These are phyloP conservation scores for Gorsachius goisagi DNA, from an alignment of 2,113 vertebrate genomes.

Conservation along the genomic window DNA sequence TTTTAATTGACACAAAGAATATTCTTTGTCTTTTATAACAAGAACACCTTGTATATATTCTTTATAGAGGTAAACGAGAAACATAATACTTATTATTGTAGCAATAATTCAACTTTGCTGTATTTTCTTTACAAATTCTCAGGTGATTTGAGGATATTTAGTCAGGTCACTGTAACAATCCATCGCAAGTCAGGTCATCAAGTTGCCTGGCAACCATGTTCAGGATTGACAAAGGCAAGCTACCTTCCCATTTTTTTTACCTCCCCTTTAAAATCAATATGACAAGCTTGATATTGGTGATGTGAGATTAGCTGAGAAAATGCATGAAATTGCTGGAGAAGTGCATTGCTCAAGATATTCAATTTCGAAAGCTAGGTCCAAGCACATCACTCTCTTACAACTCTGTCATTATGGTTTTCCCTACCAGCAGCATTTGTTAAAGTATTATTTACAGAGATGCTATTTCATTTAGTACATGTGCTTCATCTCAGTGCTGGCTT, in stretches of 20 bases:
- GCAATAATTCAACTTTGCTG: neutral
- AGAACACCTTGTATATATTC: neutral
- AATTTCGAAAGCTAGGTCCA: neutral
- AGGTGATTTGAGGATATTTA: constrained; percentile 64
- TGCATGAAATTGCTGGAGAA: constrained; percentile 68
- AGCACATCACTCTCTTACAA: neutral
- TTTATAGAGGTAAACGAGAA: neutral
- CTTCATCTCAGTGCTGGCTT: neutral
- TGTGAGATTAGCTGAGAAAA: constrained; percentile 82
- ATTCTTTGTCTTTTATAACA: neutral
- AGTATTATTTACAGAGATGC: constrained; percentile 24
- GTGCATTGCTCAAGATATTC: constrained; percentile 64
- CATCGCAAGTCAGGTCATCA: constrained; percentile 72
- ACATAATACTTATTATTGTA: neutral
- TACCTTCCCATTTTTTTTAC: constrained; percentile 71
- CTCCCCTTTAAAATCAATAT: constrained; percentile 82
- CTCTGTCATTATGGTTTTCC: constrained; percentile 19
- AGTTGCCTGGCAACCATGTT: constrained; percentile 83
- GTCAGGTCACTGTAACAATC: constrained; percentile 54
- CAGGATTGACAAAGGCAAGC: constrained; percentile 83
- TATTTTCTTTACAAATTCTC: constrained; percentile 55
- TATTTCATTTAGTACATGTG: neutral
- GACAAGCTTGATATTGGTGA: constrained; percentile 81
- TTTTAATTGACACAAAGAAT: neutral
- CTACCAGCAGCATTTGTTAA: constrained; percentile 8